Conservation (phyloP, 2,888 invertebrate genomes). For the Watsonalla cultraria region DNA sequence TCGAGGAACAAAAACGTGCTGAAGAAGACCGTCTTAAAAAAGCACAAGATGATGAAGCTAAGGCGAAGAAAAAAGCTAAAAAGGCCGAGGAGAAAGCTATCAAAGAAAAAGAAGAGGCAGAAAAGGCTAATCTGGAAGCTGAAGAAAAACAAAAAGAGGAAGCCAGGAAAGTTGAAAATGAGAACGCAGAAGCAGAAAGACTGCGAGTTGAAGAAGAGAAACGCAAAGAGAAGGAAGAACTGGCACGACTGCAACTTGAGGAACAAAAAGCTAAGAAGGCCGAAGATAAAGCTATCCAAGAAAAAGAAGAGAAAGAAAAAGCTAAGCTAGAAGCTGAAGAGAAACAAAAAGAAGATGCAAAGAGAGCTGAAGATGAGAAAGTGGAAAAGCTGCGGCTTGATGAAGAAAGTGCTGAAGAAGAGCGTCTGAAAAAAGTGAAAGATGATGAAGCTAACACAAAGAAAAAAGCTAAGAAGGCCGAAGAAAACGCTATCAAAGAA, state of each 20-base stretch:
- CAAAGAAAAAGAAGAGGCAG: slow-evolving; percentile 9
- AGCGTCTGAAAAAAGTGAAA: neutral
- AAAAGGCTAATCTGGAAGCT: slow-evolving; percentile 6
- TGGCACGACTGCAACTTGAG: neutral
- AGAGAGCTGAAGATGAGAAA: slow-evolving; percentile 7
- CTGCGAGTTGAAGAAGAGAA: slow-evolving; percentile 5
- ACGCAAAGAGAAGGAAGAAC: slow-evolving; percentile 10
- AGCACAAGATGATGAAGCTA: slow-evolving; percentile 5
- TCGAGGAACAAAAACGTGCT: neutral
- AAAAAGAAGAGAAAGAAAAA: no score
- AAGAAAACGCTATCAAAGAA: no score
- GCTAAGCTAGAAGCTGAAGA: no score
- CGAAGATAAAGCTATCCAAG: no score
- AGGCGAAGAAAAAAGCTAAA: slow-evolving; percentile 5
- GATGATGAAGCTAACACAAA: neutral
- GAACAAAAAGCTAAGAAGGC: no score
- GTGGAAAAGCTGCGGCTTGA: slow-evolving; percentile 8
- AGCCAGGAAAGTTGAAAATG: slow-evolving; percentile 6
- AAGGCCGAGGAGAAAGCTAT: slow-evolving; percentile 8
- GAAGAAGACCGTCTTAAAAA: slow-evolving; percentile 2
- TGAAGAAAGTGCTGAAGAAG: neutral
- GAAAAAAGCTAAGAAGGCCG: slow-evolving; percentile 8
- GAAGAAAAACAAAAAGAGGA: slow-evolving; percentile 4
- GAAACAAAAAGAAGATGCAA: slow-evolving; percentile 7
- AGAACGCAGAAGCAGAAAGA: slow-evolving; percentile 12